phyloP scores from a whole-genome alignment of 2,888 invertebrate genomes.

The Ormyrus rosae region DNA sequence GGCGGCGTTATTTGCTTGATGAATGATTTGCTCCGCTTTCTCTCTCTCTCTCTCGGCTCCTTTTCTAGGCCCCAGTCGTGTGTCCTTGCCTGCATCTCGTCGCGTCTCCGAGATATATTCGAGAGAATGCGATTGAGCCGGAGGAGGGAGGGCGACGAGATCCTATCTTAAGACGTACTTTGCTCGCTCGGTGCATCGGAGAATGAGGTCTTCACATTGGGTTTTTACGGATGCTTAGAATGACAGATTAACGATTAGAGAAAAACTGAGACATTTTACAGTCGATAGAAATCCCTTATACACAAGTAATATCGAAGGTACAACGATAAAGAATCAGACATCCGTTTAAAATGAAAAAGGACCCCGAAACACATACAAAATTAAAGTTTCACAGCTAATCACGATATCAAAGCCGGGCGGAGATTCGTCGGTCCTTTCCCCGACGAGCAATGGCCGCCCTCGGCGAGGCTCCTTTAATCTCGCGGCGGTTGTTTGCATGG shows the following conservation, averaged over 20 bases:
- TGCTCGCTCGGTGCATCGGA: background rate
- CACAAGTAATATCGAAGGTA: too few species aligned
- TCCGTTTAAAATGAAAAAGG: background rate
- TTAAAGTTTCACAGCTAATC: constrained; percentile 32
- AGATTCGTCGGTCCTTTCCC: constrained; percentile 56
- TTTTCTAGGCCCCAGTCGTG: background rate
- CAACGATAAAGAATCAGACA: too few species aligned
- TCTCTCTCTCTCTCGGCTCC: constrained; percentile 29
- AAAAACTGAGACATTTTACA: too few species aligned
- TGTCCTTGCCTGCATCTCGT: constrained; percentile 7
- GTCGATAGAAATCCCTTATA: too few species aligned
- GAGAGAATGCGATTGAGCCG: constrained; percentile 37
- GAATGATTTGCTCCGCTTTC: constrained; percentile 68
- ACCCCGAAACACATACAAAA: background rate
- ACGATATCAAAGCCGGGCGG: constrained; percentile 59
- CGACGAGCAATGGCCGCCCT: constrained; percentile 53
- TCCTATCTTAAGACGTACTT: background rate
- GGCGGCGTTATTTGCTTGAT: constrained; percentile 69
- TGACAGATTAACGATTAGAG: too few species aligned
- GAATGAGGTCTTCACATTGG: background rate
- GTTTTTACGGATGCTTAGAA: too few species aligned
- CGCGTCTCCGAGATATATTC: constrained; percentile 33
- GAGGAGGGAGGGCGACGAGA: constrained; percentile 7
- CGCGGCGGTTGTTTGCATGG: constrained; percentile 73
- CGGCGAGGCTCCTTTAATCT: constrained; percentile 73